Conservation (phyloP, 1,140 invertebrate genomes). For the Magallana angulata region DNA sequence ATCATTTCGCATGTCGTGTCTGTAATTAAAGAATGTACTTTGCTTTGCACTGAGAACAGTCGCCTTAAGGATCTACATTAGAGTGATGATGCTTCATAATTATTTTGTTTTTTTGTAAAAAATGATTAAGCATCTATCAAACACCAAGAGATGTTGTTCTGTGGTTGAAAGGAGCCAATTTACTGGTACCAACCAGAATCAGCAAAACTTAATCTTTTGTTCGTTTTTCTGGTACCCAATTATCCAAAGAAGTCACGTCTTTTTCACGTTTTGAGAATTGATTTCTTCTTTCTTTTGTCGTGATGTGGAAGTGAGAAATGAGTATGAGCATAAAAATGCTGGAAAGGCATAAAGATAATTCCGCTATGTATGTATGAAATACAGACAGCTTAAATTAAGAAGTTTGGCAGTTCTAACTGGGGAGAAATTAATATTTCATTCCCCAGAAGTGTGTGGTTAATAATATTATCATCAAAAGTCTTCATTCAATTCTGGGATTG, state of each 20-base stretch:
- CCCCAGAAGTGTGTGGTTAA: background rate
- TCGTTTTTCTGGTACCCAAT: background rate
- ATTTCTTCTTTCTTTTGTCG: constrained; percentile 2
- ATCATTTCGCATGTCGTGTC: background rate
- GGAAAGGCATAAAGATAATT: background rate
- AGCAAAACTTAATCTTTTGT: background rate
- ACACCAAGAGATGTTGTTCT: background rate
- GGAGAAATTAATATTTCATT: background rate
- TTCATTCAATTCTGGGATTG: no score
- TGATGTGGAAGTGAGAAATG: constrained; percentile 27
- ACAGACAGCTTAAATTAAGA: background rate
- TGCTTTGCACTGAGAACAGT: background rate
- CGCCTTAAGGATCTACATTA: no score
- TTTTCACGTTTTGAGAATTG: background rate
- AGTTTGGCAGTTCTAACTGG: background rate
- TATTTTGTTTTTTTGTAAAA: background rate
- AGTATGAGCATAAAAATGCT: background rate
- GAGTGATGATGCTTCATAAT: background rate
- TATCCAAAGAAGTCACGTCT: background rate
- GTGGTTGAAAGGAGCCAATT: background rate
- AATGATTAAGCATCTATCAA: background rate
- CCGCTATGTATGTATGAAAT: background rate
- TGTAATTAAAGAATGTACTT: background rate
- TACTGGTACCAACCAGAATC: background rate
- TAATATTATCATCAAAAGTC: no score